These are phyloP conservation scores for Megalurothrips usitatus DNA, from an alignment of 2,888 invertebrate genomes.

Conservation along the genomic window DNA sequence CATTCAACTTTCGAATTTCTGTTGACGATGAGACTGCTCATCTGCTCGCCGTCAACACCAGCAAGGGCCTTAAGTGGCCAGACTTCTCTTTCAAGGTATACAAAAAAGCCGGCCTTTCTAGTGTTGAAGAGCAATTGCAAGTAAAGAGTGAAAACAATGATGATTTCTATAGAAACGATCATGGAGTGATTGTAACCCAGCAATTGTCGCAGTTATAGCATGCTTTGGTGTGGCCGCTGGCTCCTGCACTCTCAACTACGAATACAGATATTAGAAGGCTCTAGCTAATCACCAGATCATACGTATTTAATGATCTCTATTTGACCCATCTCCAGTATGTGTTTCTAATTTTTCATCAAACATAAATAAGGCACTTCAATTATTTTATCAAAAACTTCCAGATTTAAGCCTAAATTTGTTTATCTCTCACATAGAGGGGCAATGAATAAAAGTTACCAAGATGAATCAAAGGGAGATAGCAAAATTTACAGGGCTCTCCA, in stretches of 20 bases:
- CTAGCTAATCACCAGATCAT: slow-evolving; percentile 17
- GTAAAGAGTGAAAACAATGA: background rate
- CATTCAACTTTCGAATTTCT: too few species aligned
- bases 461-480: slow-evolving; percentile 14
- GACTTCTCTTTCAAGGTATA: too few species aligned
- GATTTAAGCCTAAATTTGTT: background rate
- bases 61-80: too few species aligned
- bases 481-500: slow-evolving; percentile 24
- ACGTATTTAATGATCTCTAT: slow-evolving; percentile 4
- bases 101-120: too few species aligned
- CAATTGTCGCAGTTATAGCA: slow-evolving; percentile 17
- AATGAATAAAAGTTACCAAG: background rate
- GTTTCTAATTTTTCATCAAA: background rate
- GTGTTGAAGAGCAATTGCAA: background rate
- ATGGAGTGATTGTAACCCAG: slow-evolving; percentile 23
- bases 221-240: slow-evolving; percentile 7
- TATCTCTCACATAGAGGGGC: background rate
- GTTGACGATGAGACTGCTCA: too few species aligned
- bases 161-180: background rate
- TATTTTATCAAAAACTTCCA: background rate
- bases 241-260: slow-evolving; percentile 22
- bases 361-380: background rate
- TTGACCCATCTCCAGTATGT: background rate
- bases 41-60: too few species aligned
- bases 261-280: slow-evolving; percentile 25